These are phyloP conservation scores for Onychorhynchus coronatus DNA, from an alignment of 2,113 vertebrate genomes.

Conservation along the genomic window DNA sequence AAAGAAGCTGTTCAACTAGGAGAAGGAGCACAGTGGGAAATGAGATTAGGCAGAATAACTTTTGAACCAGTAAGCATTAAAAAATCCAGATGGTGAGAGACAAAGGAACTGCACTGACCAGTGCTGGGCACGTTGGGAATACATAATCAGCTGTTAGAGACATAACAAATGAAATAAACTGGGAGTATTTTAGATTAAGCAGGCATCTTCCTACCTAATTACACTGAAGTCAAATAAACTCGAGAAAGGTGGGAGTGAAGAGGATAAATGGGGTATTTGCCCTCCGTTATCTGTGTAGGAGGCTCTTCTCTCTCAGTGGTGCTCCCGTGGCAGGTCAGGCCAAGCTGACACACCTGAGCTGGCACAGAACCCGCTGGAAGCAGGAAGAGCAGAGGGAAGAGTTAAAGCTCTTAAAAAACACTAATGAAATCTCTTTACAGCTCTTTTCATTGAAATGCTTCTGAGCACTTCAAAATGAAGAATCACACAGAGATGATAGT, in stretches of 20 bases:
- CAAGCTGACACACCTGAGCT: not conserved
- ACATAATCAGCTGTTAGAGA: not conserved
- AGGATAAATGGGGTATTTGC: not conserved
- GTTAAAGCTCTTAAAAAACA: not conserved
- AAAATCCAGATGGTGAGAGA: not conserved
- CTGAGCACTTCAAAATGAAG: not conserved
- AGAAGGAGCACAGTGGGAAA: not conserved
- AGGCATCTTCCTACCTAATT: not conserved
- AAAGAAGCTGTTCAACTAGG: not conserved
- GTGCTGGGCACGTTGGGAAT: not conserved
- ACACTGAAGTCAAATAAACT: not conserved
- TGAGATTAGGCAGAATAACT: not conserved
- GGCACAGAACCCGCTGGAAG: fast-evolving
- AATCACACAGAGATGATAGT: not conserved
- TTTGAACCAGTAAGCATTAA: not conserved
- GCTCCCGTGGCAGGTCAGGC: not conserved
- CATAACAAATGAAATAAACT: not conserved
- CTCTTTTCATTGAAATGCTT: not conserved
- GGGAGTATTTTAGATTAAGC: not conserved
- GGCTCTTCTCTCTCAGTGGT: fast-evolving
- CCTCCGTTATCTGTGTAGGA: not conserved
- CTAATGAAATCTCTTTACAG: not conserved
- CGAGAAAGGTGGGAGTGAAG: not conserved
- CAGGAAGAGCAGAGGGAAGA: not conserved
- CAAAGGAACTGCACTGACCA: not conserved